Conservation (phyloP, 2,113 vertebrate species). For the Oenanthe oenanthe region DNA sequence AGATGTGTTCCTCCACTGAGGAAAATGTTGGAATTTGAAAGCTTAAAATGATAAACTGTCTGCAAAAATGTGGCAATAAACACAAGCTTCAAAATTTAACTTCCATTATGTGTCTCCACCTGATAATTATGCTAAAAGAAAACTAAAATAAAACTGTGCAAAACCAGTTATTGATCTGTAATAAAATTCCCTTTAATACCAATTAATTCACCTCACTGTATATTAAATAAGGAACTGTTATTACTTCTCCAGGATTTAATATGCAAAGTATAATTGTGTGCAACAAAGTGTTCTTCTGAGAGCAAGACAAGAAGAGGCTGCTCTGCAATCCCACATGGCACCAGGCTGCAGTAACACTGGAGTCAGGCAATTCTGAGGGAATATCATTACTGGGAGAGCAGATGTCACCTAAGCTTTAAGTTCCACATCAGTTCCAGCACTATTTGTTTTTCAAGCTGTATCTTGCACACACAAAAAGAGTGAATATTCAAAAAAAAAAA, state of each 20-base stretch:
- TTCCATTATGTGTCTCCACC: background rate
- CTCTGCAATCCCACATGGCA: background rate
- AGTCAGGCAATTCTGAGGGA: background rate
- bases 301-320: background rate
- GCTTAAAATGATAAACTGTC: background rate
- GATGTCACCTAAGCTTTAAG: background rate
- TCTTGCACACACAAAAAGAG: background rate
- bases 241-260: slow-evolving; percentile 8
- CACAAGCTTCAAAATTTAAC: background rate
- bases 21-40: background rate
- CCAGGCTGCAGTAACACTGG: background rate
- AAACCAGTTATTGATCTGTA: slow-evolving; percentile 5
- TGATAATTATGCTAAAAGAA: slow-evolving; percentile 26
- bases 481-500: background rate
- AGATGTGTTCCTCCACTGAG: background rate
- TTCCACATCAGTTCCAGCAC: background rate
- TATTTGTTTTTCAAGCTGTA: background rate
- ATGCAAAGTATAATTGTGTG: background rate
- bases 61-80: slow-evolving; percentile 1
- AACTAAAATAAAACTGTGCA: background rate
- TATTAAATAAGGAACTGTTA: slow-evolving; percentile 25
- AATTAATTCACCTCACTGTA: slow-evolving; percentile 38
- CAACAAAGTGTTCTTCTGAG: background rate
- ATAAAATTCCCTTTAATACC: slow-evolving; percentile 15
- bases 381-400: background rate